Conservation (phyloP, 1,140 invertebrate genomes). For the Aphelinus atriplicis region DNA sequence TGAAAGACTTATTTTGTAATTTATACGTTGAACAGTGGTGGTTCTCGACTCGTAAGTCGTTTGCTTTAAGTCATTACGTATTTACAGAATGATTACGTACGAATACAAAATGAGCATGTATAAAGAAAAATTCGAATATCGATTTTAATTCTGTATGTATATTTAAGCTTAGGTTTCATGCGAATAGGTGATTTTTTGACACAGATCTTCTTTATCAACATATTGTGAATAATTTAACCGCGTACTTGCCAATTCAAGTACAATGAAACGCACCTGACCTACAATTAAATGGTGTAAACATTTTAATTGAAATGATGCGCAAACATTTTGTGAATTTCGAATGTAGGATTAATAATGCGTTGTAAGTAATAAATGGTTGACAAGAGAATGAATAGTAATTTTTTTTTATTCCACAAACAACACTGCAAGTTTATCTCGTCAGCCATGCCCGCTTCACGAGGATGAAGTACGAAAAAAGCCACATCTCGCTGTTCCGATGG, state of each 20-base stretch:
- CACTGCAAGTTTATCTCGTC: too few species aligned
- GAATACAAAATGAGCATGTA: constrained; percentile 20
- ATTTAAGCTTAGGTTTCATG: constrained; percentile 15
- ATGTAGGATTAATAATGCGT: constrained; percentile 22
- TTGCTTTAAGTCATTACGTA: constrained; percentile 24
- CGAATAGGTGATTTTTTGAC: not conserved
- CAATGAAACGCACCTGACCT: constrained; percentile 13
- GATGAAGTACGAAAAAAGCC: too few species aligned
- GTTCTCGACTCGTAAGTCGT: constrained; percentile 26
- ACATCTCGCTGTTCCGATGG: too few species aligned
- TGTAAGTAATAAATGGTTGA: constrained; percentile 29
- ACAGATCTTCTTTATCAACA: not conserved
- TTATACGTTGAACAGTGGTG: constrained; percentile 20
- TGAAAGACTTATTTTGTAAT: constrained; percentile 34
- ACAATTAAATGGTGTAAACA: constrained; percentile 11
- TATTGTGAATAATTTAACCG: constrained; percentile 2
- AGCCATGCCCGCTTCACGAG: too few species aligned
- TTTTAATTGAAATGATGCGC: constrained; percentile 2
- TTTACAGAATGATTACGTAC: constrained; percentile 18
- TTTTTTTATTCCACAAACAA: too few species aligned
- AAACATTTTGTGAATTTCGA: not conserved
- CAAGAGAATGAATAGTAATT: not conserved
- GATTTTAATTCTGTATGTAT: constrained; percentile 16
- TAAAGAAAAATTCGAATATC: constrained; percentile 22
- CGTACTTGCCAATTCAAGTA: constrained; percentile 8